Evolutionary conservation across 2,888 invertebrate species (phyloP).

Genomic region (Achlya flavicornis): DNA sequence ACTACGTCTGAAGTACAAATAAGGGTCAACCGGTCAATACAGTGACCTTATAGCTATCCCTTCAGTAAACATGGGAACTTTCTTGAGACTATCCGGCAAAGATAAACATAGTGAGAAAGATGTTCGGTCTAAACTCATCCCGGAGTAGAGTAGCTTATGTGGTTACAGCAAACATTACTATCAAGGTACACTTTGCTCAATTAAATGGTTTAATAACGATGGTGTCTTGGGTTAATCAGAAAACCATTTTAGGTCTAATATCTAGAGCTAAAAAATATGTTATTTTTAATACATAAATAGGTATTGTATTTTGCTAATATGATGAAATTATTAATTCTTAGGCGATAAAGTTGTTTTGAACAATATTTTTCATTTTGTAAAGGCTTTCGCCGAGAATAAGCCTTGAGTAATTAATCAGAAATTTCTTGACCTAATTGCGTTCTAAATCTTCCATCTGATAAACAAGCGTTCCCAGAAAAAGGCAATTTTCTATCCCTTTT

Average conservation of each 20-base stretch:
- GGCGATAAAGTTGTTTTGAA: neutral
- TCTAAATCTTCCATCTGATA: neutral
- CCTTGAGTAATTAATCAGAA: neutral
- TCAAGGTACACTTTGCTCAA: neutral
- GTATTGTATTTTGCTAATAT: too few species aligned
- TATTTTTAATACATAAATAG: too few species aligned
- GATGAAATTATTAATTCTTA: neutral
- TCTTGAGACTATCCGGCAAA: constrained; percentile 16
- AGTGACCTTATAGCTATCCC: constrained; percentile 10
- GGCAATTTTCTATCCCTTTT: neutral
- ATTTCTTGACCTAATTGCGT: neutral
- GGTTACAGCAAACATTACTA: constrained; percentile 5
- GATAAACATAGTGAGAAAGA: constrained; percentile 17
- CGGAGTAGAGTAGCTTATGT: neutral
- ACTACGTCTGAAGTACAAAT: neutral
- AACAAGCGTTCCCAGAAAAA: neutral
- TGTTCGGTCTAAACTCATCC: constrained; percentile 15
- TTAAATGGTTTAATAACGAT: constrained; percentile 1
- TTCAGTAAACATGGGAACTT: constrained; percentile 13
- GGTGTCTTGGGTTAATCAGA: neutral
- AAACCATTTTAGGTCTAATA: neutral
- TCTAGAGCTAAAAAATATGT: too few species aligned
- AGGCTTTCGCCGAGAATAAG: neutral
- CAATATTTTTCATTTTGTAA: neutral
- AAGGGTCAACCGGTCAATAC: constrained; percentile 4